Evolutionary conservation across 2,888 invertebrate species (phyloP), one percentile per base, ranked within the genome.

Genomic region (Spialia ferax): DNA sequence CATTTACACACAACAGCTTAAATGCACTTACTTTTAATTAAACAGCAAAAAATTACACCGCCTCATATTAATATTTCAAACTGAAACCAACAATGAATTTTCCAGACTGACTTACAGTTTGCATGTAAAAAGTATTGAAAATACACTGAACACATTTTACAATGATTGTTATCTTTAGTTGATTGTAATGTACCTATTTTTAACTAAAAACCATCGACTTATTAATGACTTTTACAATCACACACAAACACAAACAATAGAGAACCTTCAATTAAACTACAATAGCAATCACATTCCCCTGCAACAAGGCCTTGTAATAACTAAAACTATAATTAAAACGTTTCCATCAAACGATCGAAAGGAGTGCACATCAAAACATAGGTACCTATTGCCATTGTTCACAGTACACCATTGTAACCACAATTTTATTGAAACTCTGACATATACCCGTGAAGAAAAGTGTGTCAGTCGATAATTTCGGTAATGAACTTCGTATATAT

Each of bases 401-500:
- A 69, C 42, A 70, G 70, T 66, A 52, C 20, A 15, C 48, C 56
- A 59, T 63, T 69, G 76, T 77, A 83, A 71, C 78, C 77, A 84
- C 84, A 85, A 87, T 85, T 85, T 79, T 75, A 77, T 73, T 68
- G 73, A 81, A 87, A 86, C 85, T 75, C 82, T 89, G 85, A 91
- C 89, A 83, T 75, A 86, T 80, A 80, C 78, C 76, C 74, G 77
- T 77, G 73, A 69, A 75, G 79, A 83, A 81, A 82, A 81, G 74
- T 76, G 71, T 77, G 76, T 75, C 77, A 82, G 73, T 74, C 71
- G 74, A 76, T 85, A 87, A 88, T 90, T 83, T 81, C 74, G 79
- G 74, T 88, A 87, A 87, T 87, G 83, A 86, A 86, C 85, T 85
- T 75, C 76, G 74, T 75, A 77, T 79, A 77, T 75, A 80, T 76